These are phyloP conservation scores for Hucho hucho DNA, from an alignment of 2,113 vertebrate species.

Conservation along the genomic window DNA sequence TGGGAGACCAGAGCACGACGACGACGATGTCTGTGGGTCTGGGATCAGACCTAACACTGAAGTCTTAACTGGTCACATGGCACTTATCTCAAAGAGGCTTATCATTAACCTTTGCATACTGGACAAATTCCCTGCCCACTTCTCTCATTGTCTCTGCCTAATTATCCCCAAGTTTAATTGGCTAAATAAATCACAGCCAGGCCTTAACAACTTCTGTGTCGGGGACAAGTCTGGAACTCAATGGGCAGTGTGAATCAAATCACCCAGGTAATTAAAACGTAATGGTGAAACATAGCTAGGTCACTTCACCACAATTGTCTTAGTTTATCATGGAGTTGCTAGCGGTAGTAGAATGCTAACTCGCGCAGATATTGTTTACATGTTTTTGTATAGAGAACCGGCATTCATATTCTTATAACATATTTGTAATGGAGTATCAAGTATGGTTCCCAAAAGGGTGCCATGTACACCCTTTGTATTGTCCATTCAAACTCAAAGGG, in stretches of 20 bases:
- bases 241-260: conserved; percentile 50
- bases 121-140: conserved; percentile 52
- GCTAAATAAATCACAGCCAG: conserved; percentile 65
- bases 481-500: neutral
- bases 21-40: conserved; percentile 21
- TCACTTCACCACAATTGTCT: conserved; percentile 5
- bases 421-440: conserved; percentile 1
- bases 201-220: conserved; percentile 44
- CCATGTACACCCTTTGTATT: neutral
- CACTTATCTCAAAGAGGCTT: conserved; percentile 62
- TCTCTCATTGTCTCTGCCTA: conserved; percentile 52
- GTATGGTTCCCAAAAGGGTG: neutral
- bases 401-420: neutral
- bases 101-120: conserved; percentile 69
- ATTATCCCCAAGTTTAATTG: conserved; percentile 68
- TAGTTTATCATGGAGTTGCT: neutral
- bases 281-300: conserved; percentile 24
- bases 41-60: conserved; percentile 27
- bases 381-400: neutral
- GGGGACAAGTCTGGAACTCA: conserved; percentile 33
- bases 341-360: neutral
- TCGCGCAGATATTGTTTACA: neutral
- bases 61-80: conserved; percentile 59
- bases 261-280: conserved; percentile 28
- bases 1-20: conserved; percentile 18